Conservation (phyloP, 2,113 vertebrate species). For the Erythrocercus mccallii region DNA sequence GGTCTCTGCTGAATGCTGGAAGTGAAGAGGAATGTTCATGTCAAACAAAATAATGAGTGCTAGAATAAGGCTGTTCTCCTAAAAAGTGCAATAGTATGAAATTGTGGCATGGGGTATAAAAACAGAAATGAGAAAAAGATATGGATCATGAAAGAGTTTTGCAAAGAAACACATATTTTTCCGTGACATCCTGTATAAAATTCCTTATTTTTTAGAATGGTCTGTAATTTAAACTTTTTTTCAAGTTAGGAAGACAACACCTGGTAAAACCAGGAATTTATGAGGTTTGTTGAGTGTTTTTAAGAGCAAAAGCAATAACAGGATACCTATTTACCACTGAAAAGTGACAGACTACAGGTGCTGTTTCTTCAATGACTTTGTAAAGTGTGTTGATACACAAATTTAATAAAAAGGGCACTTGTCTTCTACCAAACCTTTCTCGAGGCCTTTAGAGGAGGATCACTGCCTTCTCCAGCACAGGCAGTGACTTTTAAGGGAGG, state of each 20-base stretch:
- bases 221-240: neutral
- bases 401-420: neutral
- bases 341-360: neutral
- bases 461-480: neutral
- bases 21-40: slow-evolving; percentile 17
- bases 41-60: neutral
- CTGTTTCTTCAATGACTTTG: neutral
- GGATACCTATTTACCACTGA: neutral
- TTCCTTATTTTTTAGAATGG: neutral
- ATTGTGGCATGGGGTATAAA: neutral
- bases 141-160: neutral
- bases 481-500: neutral
- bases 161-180: neutral
- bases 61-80: neutral
- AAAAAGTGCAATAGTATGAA: neutral
- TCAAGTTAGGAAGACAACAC: neutral
- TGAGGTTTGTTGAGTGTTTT: neutral
- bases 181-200: neutral
- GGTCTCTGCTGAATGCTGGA: slow-evolving; percentile 70
- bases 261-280: neutral
- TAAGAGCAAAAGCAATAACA: neutral
- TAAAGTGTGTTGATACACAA: neutral
- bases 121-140: neutral
- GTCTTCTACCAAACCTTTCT: neutral
- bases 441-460: neutral